Evolutionary conservation across 2,888 invertebrate species (phyloP), one percentile per base, ranked within the genome.

Genomic region (Microctonus hyperodae): DNA sequence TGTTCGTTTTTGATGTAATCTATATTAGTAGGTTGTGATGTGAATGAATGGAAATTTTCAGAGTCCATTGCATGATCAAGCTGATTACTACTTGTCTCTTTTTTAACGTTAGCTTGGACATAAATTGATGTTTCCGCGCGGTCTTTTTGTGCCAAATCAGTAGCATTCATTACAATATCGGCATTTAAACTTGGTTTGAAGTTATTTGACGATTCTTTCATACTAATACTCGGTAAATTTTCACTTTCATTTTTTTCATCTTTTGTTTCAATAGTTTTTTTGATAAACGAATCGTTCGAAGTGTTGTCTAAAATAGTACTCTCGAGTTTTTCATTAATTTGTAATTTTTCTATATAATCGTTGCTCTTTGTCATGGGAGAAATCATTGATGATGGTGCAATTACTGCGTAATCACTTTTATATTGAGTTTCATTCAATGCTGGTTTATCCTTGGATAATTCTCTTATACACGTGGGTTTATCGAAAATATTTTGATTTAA

Each of bases 21-120:
- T 63, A 63, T 37, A 48, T 56, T 72, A 13, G 70, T 70, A 13
- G 77, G 74, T 58, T 74, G 76, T 1, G 75, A 77, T 65, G 80
- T 79, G 2, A 74, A 57, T 2, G 77, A 76, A 35, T 75, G 78
- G 63, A 76, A 69, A 60, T 80, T 78, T 33, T 78, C 76, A 5
- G 60, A 33, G 23, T 74, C 75, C 1, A 70, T 68, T 9, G 64
- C 22, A 23, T 73, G 70, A 20, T 72, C 72, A 20, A 75, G 61
- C 64, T 78, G 69, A 58, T 79, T 77, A 48, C n/a, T n/a, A n/a
- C 69, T 76, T 4, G 74, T 72, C 61, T 78, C 78, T 65, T 76
- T 79, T 56, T 75, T 78, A 6, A 62, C 25, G 28, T 79, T 78
- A 1, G 63, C 68, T 35, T 70, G 75, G 9, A 66, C 7, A n/a